These are phyloP conservation scores for Aquatica leii DNA, from an alignment of 2,888 invertebrate species.

Conservation along the genomic window DNA sequence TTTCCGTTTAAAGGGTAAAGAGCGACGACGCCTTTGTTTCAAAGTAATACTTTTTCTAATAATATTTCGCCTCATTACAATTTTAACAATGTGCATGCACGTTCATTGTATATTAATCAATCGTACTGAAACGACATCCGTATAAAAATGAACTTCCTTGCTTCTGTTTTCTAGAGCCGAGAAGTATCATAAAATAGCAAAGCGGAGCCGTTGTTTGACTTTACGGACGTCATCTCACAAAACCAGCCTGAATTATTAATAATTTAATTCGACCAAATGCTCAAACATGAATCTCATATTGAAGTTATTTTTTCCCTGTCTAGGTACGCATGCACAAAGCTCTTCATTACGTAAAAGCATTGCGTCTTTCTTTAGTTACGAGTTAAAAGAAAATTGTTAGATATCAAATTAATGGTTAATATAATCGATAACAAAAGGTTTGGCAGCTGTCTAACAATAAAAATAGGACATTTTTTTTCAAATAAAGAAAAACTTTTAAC, in stretches of 20 bases:
- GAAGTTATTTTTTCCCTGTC: conserved; percentile 19
- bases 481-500: too few species aligned
- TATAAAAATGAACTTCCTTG: conserved; percentile 31
- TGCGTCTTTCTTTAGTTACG: too few species aligned
- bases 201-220: conserved; percentile 51
- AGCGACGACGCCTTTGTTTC: too few species aligned
- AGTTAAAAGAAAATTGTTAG: too few species aligned
- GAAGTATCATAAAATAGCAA: conserved; percentile 52
- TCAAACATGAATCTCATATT: conserved; percentile 57
- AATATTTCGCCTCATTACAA: conserved; percentile 17
- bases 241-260: conserved; percentile 59
- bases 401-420: too few species aligned
- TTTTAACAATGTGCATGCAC: conserved; percentile 24
- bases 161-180: conserved; percentile 25
- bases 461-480: too few species aligned
- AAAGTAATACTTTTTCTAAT: neutral
- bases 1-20: conserved; percentile 26
- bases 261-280: conserved; percentile 60
- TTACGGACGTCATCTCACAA: conserved; percentile 55
- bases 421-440: too few species aligned
- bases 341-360: too few species aligned
- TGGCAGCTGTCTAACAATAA: too few species aligned
- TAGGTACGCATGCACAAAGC: neutral
- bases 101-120: conserved; percentile 23
- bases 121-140: conserved; percentile 25